Evolutionary conservation across 2,888 invertebrate species (phyloP).

Genomic region (Heliconius hortense): DNA sequence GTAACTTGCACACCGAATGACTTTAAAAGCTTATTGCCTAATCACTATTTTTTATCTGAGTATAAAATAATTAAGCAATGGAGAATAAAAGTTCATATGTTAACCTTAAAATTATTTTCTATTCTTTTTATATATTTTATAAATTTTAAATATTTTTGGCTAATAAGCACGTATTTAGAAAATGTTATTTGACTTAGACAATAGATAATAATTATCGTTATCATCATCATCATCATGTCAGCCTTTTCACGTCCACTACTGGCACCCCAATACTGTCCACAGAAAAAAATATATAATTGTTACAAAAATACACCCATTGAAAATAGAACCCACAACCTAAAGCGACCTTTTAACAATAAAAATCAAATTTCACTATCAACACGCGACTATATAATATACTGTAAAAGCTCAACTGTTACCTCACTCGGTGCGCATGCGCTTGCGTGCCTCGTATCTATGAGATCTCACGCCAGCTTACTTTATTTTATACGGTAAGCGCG

Average conservation of each 20-base stretch:
- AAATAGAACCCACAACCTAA: not conserved
- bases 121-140: too few species aligned
- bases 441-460: slow-evolving; percentile 53
- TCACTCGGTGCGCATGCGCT: slow-evolving; percentile 50
- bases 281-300: not conserved
- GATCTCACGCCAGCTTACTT: slow-evolving; percentile 49
- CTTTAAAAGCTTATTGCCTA: slow-evolving; percentile 10
- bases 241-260: too few species aligned
- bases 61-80: too few species aligned
- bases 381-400: not conserved
- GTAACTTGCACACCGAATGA: slow-evolving; percentile 18
- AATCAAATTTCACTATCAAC: not conserved
- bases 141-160: too few species aligned
- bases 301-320: too few species aligned
- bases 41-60: not conserved
- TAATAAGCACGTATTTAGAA: too few species aligned
- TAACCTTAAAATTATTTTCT: too few species aligned
- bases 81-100: not conserved
- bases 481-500: slow-evolving; percentile 23
- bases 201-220: too few species aligned
- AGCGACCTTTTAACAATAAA: not conserved
- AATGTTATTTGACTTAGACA: too few species aligned
- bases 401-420: slow-evolving; percentile 9
- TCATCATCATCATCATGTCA: too few species aligned
- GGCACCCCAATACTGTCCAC: not conserved